Base-by-base conservation (phyloP, 2,888 invertebrate species). In the Diarsia mendica region DNA sequence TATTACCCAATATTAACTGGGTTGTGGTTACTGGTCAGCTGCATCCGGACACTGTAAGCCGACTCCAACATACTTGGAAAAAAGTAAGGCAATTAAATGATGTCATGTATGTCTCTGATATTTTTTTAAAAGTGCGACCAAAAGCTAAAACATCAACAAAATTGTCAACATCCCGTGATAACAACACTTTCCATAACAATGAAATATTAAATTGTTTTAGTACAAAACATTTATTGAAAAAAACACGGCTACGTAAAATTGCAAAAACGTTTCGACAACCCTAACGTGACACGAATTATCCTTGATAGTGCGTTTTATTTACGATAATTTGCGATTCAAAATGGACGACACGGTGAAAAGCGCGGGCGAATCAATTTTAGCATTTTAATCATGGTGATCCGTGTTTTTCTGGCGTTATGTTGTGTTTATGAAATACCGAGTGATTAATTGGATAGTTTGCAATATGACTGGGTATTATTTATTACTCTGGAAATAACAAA, bases 281-380 rank as follows among this genome's bases (percentile, higher is more conserved):
- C 84, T 82, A 44, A 33, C 23, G 23, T n/a, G 28, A 58, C 33
- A n/a, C 67, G 65, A 82, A 68, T 79, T 79, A 77, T 71, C 70
- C 9, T 60, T 85, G 78, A 81, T 79, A 83, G 77, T 71, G 72
- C 77, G 68, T 86, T 89, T 88, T 87, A 87, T 89, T 87, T 86
- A 85, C 74, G 80, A 82, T 73, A 86, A 83, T 85, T 86, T 84
- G 83, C 84, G 67, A 87, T 87, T 86, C 87, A 85, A 85, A 85
- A 82, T 75, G 77, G 72, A 79, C 75, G 48, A 72, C 65, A 68
- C 72, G 63, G n/a, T 69, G 65, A 51, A 53, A 53, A 63, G 60
- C 71, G 55, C 63, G 72, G 65, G 49, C 60, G 73, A 84, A 79
- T 79, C 55, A 75, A 82, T 82, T 75, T 39, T 60, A 46, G 10